Evolutionary conservation across 2,113 vertebrate species (phyloP).

Genomic region (Trinectes maculatus): DNA sequence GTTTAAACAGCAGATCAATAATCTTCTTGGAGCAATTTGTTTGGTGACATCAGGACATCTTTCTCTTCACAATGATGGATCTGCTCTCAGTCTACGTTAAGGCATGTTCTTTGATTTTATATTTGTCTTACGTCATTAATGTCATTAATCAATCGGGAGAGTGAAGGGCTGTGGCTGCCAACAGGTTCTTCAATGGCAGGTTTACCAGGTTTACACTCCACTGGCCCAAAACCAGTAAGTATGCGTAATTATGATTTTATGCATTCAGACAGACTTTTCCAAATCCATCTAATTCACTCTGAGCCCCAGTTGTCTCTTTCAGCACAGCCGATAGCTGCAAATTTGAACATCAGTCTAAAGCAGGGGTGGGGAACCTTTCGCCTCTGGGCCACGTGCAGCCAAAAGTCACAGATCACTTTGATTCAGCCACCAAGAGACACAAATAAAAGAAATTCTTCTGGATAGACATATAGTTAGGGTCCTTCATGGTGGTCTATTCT

Average conservation of each 20-base stretch:
- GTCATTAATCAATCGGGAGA: background rate
- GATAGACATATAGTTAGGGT: too few relatives aligned
- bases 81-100: background rate
- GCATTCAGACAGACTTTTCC: background rate
- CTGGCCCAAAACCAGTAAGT: background rate
- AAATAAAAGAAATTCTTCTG: too few relatives aligned
- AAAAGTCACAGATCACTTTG: too few relatives aligned
- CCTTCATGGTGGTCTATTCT: background rate
- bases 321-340: background rate
- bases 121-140: background rate
- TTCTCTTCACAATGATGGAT: background rate
- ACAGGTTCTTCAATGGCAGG: conserved; percentile 1
- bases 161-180: conserved; percentile 2
- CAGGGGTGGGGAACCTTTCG: background rate
- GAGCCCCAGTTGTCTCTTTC: background rate
- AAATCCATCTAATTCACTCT: conserved; percentile 1
- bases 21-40: conserved; percentile 6
- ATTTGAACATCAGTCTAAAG: background rate
- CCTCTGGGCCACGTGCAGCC: background rate
- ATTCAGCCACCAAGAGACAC: too few relatives aligned
- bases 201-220: conserved; percentile 12
- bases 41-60: conserved; percentile 2
- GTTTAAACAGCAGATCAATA: conserved; percentile 36
- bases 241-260: background rate
- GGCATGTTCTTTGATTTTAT: background rate